phyloP scores from a whole-genome alignment of 1,140 invertebrate species.

The Leptonema lineaticorne region DNA sequence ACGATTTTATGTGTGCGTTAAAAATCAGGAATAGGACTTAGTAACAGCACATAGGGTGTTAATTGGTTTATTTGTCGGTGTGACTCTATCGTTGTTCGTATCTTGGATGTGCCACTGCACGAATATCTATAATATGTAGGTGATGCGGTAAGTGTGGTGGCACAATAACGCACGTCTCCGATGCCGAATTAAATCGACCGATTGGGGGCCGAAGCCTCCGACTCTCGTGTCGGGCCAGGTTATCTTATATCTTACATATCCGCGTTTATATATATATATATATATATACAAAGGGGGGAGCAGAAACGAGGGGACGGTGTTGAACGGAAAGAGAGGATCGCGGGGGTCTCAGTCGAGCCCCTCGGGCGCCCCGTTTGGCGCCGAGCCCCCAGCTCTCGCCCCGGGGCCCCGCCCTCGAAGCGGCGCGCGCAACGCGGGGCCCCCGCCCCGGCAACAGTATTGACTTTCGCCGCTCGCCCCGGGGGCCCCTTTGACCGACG shows the following conservation, averaged over 20 bases:
- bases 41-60: too few species aligned
- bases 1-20: too few species aligned
- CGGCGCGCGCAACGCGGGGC: conserved; percentile 3
- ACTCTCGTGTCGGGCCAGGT: neutral
- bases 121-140: too few species aligned
- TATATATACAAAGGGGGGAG: too few species aligned
- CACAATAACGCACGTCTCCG: neutral
- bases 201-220: neutral
- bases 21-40: too few species aligned
- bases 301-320: conserved; percentile 5
- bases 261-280: too few species aligned
- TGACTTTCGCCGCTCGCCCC: conserved; percentile 31
- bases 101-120: neutral
- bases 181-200: neutral
- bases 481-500: neutral
- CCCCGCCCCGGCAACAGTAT: conserved; percentile 22
- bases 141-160: neutral
- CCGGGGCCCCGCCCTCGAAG: conserved; percentile 12
- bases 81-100: too few species aligned
- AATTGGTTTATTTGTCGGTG: too few species aligned
- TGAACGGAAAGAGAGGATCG: neutral
- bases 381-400: conserved; percentile 7
- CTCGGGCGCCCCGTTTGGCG: conserved; percentile 10
- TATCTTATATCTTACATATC: too few species aligned
- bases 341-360: conserved; percentile 16